phyloP scores from a whole-genome alignment of 2,888 invertebrate species.

The Cataglyphis livida region DNA sequence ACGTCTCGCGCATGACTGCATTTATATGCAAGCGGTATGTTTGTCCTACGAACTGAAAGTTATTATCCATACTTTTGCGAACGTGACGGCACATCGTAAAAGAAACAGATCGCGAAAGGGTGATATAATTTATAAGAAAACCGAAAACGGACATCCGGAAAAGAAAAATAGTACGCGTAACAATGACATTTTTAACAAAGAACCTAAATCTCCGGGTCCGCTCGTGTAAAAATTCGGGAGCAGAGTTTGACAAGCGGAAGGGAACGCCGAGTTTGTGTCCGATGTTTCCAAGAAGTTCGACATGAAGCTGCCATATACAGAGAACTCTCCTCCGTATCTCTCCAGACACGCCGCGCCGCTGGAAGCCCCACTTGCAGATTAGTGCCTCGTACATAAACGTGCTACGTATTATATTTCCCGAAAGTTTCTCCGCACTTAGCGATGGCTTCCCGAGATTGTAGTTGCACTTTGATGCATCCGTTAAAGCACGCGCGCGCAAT shows the following conservation, averaged over 20 bases:
- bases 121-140: conserved; percentile 10
- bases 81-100: conserved; percentile 19
- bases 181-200: conserved; percentile 40
- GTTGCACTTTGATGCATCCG: conserved; percentile 33
- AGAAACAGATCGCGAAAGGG: background rate
- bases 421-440: conserved; percentile 39
- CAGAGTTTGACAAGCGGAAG: conserved; percentile 16
- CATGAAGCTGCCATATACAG: conserved; percentile 12
- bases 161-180: conserved; percentile 6
- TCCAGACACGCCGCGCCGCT: background rate
- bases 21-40: conserved; percentile 34
- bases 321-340: conserved; percentile 17
- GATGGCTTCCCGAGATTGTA: conserved; percentile 27
- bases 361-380: conserved; percentile 39
- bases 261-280: background rate
- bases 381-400: conserved; percentile 41
- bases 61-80: conserved; percentile 23
- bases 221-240: conserved; percentile 16
- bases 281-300: conserved; percentile 42
- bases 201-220: background rate
- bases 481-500: background rate
- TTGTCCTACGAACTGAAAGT: conserved; percentile 24
- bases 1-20: conserved; percentile 20
- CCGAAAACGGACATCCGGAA: background rate
- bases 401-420: conserved; percentile 22